These are phyloP conservation scores for Ormyrus labotus DNA, from an alignment of 2,888 invertebrate genomes.

Conservation along the genomic window DNA sequence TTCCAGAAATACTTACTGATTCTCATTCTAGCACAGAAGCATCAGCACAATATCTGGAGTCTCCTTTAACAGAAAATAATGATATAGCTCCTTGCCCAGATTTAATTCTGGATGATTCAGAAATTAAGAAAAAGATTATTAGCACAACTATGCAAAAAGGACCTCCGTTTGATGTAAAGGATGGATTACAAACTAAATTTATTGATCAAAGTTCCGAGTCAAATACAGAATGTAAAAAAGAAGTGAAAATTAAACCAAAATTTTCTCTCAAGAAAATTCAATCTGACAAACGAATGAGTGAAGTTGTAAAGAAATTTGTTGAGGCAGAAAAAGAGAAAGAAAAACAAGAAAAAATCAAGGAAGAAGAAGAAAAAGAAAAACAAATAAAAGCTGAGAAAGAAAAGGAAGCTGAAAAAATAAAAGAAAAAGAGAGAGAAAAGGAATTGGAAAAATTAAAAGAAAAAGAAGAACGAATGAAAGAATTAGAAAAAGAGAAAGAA, in stretches of 20 bases:
- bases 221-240: conserved; percentile 40
- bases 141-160: conserved; percentile 17
- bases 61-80: conserved; percentile 72
- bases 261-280: conserved; percentile 54
- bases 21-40: conserved; percentile 72
- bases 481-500: conserved; percentile 1
- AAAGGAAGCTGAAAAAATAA: not conserved
- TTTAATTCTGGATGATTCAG: conserved; percentile 69
- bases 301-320: conserved; percentile 52
- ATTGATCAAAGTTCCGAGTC: conserved; percentile 71
- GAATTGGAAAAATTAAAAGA: conserved; percentile 50
- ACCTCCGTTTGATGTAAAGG: conserved; percentile 55
- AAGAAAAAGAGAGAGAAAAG: conserved; percentile 39
- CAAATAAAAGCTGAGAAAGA: conserved; percentile 40
- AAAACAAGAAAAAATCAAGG: conserved; percentile 66
- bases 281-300: conserved; percentile 54
- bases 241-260: conserved; percentile 23
- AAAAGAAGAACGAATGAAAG: not conserved
- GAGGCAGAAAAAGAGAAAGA: conserved; percentile 68
- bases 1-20: conserved; percentile 70
- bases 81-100: conserved; percentile 68
- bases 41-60: conserved; percentile 71
- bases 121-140: conserved; percentile 36
- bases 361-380: conserved; percentile 58
- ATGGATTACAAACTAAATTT: conserved; percentile 67